phyloP scores from a whole-genome alignment of 2,113 vertebrate species.

The Syngnathoides biaculeatus region DNA sequence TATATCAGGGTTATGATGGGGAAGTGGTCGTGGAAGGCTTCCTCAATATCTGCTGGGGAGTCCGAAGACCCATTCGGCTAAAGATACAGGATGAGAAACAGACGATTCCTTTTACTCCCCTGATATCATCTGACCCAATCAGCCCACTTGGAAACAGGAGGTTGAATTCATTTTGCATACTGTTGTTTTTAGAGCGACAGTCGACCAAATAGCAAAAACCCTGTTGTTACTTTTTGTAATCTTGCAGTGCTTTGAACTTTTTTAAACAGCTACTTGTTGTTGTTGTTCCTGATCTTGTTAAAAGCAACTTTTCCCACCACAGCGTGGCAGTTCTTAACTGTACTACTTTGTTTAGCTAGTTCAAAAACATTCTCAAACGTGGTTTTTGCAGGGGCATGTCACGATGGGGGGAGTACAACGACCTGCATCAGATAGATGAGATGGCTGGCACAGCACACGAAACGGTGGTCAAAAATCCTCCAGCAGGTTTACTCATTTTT shows the following conservation, averaged over 20 bases:
- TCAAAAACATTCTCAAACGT: not conserved
- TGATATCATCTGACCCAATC: conserved; percentile 59
- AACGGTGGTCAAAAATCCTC: conserved; percentile 20
- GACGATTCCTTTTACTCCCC: conserved; percentile 57
- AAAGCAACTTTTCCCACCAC: not conserved
- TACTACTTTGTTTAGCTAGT: not conserved
- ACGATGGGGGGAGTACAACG: conserved; percentile 88
- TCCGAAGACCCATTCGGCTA: conserved; percentile 81
- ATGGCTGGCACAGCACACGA: conserved; percentile 66
- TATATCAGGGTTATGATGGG: conserved; percentile 49
- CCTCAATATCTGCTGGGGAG: conserved; percentile 87
- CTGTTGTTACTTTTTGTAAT: not conserved
- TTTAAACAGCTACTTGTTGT: not conserved
- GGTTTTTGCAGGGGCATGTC: conserved; percentile 81
- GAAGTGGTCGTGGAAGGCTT: conserved; percentile 80
- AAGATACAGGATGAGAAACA: conserved; percentile 91
- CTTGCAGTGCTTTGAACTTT: not conserved
- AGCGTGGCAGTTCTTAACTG: not conserved
- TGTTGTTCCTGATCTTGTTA: too few species aligned
- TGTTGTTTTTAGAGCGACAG: not conserved
- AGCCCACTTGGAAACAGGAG: conserved; percentile 74
- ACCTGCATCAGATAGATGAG: conserved; percentile 84
- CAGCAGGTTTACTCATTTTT: conserved; percentile 44
- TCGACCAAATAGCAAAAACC: not conserved
- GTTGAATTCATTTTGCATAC: conserved; percentile 52